Evolutionary conservation across 92 coral and sea anemone species (phyloP).

Genomic region (Parazoanthus swiftii): DNA sequence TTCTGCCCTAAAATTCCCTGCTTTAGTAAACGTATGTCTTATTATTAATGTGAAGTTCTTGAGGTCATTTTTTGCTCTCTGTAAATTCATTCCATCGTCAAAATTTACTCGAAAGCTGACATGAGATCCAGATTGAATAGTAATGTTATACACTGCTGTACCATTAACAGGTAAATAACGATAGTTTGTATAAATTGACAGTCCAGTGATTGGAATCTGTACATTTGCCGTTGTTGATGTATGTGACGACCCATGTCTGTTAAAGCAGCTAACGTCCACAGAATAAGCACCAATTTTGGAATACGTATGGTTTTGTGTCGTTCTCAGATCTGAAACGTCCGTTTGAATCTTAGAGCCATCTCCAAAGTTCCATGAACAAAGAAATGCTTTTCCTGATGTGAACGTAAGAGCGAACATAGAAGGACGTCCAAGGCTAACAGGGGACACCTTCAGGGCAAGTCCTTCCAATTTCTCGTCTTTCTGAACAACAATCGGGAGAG

Average conservation of each 20-base stretch:
- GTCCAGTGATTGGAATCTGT: constrained; percentile 52
- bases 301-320: constrained; percentile 33
- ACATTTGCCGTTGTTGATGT: constrained; percentile 17
- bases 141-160: constrained; percentile 24
- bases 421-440: constrained; percentile 19
- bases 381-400: constrained; percentile 52
- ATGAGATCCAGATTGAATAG: constrained; percentile 46
- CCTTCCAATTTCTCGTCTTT: constrained; percentile 43
- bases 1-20: constrained; percentile 40
- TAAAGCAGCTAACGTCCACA: constrained; percentile 37
- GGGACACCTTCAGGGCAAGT: constrained; percentile 15
- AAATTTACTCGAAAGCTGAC: constrained; percentile 35
- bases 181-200: background rate
- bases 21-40: constrained; percentile 18
- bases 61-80: background rate
- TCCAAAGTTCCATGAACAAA: constrained; percentile 59
- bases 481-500: constrained; percentile 41
- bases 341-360: constrained; percentile 48
- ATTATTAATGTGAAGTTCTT: background rate
- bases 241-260: constrained; percentile 10
- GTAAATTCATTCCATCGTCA: constrained; percentile 15
- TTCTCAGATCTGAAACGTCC: constrained; percentile 49
- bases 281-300: constrained; percentile 38
- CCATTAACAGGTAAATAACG: constrained; percentile 27
- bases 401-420: constrained; percentile 29